Evolutionary conservation across 2,888 invertebrate genomes (phyloP), one percentile per base, ranked within the genome.

Genomic region (Stenodema calcarata): DNA sequence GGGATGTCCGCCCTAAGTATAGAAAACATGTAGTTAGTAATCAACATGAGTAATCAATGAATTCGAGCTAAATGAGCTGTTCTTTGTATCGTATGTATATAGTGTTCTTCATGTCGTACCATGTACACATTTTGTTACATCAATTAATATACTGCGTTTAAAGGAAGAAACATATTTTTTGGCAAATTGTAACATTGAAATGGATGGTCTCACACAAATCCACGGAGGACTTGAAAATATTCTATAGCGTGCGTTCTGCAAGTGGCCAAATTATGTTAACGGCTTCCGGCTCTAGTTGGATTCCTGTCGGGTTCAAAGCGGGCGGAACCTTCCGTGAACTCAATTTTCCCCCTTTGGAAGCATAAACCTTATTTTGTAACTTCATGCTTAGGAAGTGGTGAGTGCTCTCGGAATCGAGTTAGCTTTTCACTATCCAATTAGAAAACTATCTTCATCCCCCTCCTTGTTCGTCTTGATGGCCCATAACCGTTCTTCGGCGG

Each of bases 331-430:
- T 50, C n/a, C 16, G 47, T 50, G 80, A 80, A 80, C 80, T 80
- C 80, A 80, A 80, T 80, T 80, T 80, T 50, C 80, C 50, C 44
- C 80, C 30, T 54, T 80, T 54, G 54, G 80, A 18, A 30, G 54
- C 78, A 54, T 80, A 54, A 54, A 80, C 80, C 80, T 28, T 80
- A 80, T 80, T 80, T 80, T 80, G 47, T 44, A 80, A 80, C 80
- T 54, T 80, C 28, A 54, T 30, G 80, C 80, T 80, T 30, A 44
- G 18, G 12, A 80, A 28, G 80, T 50, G 80, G 80, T 54, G 47
- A 80, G 80, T 80, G 80, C 80, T 80, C 28, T 30, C 47, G 54
- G 9, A 80, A 80, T 54, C 47, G 50, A 80, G 80, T 80, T 80
- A 80, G 78, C 80, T 80, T 54, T 54, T 54, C 80, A 30, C 54